Evolutionary conservation across 2,797 vertebrate genomes (phyloP).

Genomic region (Sylvilagus floridanus): DNA sequence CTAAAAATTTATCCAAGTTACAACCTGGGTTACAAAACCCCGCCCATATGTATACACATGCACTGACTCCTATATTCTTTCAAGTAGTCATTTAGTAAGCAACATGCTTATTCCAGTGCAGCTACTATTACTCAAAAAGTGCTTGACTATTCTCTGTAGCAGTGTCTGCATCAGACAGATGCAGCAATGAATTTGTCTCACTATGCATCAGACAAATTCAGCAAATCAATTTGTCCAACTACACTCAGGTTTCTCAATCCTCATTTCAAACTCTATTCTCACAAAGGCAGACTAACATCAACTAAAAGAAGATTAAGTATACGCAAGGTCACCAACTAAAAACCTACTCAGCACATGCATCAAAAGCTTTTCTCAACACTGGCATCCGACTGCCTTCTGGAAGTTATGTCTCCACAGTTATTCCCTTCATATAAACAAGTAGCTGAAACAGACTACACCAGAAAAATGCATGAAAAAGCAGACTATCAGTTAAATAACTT

Average conservation of each 20-base stretch:
- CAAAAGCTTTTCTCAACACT: not conserved
- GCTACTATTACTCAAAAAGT: not conserved
- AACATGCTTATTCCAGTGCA: not conserved
- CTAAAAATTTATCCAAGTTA: not conserved
- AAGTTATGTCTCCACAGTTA: not conserved
- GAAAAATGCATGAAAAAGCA: not conserved
- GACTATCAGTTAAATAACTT: not conserved
- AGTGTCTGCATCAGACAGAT: not conserved
- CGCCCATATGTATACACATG: too few species aligned
- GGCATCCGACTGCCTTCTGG: not conserved
- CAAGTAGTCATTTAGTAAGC: not conserved
- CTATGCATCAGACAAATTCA: too few species aligned
- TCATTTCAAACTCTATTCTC: not conserved
- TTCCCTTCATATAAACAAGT: not conserved
- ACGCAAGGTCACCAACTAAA: not conserved
- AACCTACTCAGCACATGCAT: not conserved
- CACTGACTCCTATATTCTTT: not conserved
- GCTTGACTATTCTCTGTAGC: not conserved
- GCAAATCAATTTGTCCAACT: not conserved
- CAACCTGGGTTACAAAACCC: not conserved
- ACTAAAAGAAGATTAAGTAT: not conserved
- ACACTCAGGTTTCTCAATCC: not conserved
- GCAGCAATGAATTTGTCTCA: not conserved
- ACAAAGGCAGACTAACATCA: not conserved
- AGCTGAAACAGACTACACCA: not conserved